Conservation (phyloP, 2,888 invertebrate species). For the Opisthograptis luteolata region DNA sequence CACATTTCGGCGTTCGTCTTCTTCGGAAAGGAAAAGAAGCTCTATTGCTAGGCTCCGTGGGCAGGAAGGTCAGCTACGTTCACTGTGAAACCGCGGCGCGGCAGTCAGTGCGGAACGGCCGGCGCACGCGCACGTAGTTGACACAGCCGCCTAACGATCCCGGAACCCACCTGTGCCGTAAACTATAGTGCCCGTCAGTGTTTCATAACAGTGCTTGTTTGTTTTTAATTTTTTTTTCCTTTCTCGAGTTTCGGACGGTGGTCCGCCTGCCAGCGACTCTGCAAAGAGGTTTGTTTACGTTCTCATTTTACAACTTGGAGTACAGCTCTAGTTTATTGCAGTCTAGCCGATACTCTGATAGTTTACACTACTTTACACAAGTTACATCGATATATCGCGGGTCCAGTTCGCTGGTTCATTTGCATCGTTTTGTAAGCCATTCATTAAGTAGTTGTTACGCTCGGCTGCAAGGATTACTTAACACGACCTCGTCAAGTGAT, state of each 20-base stretch:
- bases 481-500: constrained; percentile 58
- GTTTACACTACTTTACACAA: too few relatives aligned
- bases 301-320: constrained; percentile 39
- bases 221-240: constrained; percentile 65
- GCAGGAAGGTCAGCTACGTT: constrained; percentile 80
- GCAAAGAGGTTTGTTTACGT: constrained; percentile 68
- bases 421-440: constrained; percentile 71
- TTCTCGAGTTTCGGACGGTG: constrained; percentile 53
- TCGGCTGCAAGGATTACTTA: constrained; percentile 69
- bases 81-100: constrained; percentile 55
- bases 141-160: constrained; percentile 53
- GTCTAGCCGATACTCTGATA: constrained; percentile 52
- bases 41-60: constrained; percentile 71
- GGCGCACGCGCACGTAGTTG: constrained; percentile 70
- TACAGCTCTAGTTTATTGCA: constrained; percentile 46
- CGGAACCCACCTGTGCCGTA: constrained; percentile 65
- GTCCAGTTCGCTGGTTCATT: constrained; percentile 60
- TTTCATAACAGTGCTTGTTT: constrained; percentile 73
- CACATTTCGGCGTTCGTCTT: constrained; percentile 50
- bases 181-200: constrained; percentile 75
- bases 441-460: constrained; percentile 72
- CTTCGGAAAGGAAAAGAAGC: constrained; percentile 65
- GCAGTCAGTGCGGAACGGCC: constrained; percentile 77
- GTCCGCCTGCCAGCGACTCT: constrained; percentile 58
- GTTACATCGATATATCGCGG: constrained; percentile 55